Evolutionary conservation across 2,888 invertebrate species (phyloP).

Genomic region (Mellilla xanthometata): DNA sequence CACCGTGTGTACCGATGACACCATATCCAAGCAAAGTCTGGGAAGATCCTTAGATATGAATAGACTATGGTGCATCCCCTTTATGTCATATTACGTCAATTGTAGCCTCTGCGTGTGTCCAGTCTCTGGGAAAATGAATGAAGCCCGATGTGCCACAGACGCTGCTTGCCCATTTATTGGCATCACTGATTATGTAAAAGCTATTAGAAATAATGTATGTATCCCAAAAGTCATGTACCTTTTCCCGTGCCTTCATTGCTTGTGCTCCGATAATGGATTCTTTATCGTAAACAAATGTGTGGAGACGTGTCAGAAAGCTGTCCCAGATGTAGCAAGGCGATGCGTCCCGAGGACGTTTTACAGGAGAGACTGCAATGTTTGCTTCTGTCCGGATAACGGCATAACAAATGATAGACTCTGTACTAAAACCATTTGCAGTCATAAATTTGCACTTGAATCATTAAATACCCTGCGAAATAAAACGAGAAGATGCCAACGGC

Average conservation of each 20-base stretch:
- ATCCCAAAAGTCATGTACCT: conserved; percentile 69
- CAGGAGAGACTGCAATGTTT: conserved; percentile 58
- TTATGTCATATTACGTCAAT: conserved; percentile 61
- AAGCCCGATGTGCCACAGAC: conserved; percentile 63
- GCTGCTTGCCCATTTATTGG: conserved; percentile 49
- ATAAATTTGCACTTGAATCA: conserved; percentile 27
- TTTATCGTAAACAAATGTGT: conserved; percentile 58
- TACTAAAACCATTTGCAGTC: conserved; percentile 43
- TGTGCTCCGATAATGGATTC: conserved; percentile 60
- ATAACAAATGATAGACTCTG: conserved; percentile 48
- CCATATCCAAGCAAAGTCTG: conserved; percentile 8
- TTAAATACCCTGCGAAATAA: conserved; percentile 37
- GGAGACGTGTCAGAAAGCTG: conserved; percentile 49
- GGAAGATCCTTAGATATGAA: conserved; percentile 14
- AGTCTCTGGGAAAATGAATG: conserved; percentile 53
- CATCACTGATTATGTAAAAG: conserved; percentile 28
- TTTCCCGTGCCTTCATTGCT: conserved; percentile 63
- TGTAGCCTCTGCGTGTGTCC: conserved; percentile 69
- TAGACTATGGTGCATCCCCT: conserved; percentile 54
- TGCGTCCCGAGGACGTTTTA: conserved; percentile 60
- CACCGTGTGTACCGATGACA: conserved; percentile 43
- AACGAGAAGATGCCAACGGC: conserved; percentile 43
- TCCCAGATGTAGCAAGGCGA: conserved; percentile 28
- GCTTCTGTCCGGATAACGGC: conserved; percentile 56
- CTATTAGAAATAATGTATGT: conserved; percentile 48